These are phyloP conservation scores for Chesias legatella DNA, from an alignment of 2,888 invertebrate species.

Conservation along the genomic window DNA sequence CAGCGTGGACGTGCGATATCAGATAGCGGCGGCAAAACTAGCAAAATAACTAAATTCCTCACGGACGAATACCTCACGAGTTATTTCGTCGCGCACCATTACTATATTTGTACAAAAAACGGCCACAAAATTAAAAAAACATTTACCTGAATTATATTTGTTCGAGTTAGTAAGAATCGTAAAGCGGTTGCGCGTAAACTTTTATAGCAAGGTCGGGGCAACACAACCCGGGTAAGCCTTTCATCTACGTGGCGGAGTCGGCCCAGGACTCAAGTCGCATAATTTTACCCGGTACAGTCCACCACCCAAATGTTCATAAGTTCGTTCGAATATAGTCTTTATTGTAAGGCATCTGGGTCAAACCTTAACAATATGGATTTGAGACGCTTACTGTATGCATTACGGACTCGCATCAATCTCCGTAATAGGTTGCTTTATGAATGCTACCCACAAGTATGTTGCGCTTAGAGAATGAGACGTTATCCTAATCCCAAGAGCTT, in stretches of 20 bases:
- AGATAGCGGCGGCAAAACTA: neutral
- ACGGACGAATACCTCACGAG: too few relatives aligned
- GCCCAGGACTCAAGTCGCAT: constrained; percentile 42
- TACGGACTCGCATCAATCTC: constrained; percentile 27
- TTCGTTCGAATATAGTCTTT: constrained; percentile 21
- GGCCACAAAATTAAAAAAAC: neutral
- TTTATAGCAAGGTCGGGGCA: constrained; percentile 40
- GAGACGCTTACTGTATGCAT: constrained; percentile 11
- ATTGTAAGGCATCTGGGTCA: constrained; percentile 13
- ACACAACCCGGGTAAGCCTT: constrained; percentile 50
- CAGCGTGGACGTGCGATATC: too few relatives aligned
- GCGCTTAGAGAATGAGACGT: constrained; percentile 7
- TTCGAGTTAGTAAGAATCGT: constrained; percentile 34
- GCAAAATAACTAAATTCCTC: too few relatives aligned
- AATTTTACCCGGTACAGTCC: constrained; percentile 41
- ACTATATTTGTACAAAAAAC: too few relatives aligned
- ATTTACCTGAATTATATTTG: constrained; percentile 18
- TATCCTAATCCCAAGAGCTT: constrained; percentile 6
- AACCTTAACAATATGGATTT: constrained; percentile 6
- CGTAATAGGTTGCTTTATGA: constrained; percentile 28
- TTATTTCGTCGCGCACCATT: too few relatives aligned
- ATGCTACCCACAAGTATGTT: constrained; percentile 18
- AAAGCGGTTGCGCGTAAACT: constrained; percentile 39
- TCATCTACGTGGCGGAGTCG: constrained; percentile 41
- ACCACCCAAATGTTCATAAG: constrained; percentile 13